These are phyloP conservation scores for Oophaga pumilio DNA, from an alignment of 2,113 vertebrate species.

Conservation along the genomic window DNA sequence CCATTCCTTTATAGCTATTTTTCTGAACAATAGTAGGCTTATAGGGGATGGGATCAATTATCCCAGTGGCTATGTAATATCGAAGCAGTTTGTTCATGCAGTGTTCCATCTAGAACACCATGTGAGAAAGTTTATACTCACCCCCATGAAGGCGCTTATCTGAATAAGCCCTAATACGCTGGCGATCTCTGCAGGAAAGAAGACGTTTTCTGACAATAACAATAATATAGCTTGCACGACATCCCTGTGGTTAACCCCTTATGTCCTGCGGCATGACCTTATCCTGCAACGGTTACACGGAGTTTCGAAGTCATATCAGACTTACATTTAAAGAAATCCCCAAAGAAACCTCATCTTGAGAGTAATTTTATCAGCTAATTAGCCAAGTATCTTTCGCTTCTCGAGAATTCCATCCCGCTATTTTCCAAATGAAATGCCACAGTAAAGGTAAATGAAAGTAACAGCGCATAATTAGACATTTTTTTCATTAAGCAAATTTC, in stretches of 20 bases:
- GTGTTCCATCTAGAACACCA: constrained; percentile 8
- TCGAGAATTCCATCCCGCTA: constrained; percentile 58
- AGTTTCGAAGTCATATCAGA: neutral
- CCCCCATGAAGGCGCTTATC: neutral
- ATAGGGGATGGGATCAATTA: neutral
- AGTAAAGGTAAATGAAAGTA: constrained; percentile 55
- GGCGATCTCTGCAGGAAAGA: neutral
- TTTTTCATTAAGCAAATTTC: constrained; percentile 85
- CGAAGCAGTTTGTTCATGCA: neutral
- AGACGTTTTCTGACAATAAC: neutral
- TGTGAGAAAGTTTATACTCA: constrained; percentile 1
- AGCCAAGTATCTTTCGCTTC: constrained; percentile 72
- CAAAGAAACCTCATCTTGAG: neutral
- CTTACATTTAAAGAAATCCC: neutral
- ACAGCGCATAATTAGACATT: constrained; percentile 75
- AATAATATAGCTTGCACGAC: neutral
- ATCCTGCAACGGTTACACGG: neutral
- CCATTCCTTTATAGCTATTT: constrained; percentile 3
- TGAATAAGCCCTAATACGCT: constrained; percentile 4
- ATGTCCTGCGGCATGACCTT: neutral
- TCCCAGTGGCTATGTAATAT: neutral
- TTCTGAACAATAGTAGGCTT: constrained; percentile 5
- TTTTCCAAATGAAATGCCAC: constrained; percentile 54
- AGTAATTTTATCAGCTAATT: constrained; percentile 73
- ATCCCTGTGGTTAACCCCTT: neutral